A percentile compares a stretch with the other conserved stretches of the same genome.
phyloP scores from a whole-genome alignment of 2,797 vertebrate species.

The Crax fasciolata region DNA sequence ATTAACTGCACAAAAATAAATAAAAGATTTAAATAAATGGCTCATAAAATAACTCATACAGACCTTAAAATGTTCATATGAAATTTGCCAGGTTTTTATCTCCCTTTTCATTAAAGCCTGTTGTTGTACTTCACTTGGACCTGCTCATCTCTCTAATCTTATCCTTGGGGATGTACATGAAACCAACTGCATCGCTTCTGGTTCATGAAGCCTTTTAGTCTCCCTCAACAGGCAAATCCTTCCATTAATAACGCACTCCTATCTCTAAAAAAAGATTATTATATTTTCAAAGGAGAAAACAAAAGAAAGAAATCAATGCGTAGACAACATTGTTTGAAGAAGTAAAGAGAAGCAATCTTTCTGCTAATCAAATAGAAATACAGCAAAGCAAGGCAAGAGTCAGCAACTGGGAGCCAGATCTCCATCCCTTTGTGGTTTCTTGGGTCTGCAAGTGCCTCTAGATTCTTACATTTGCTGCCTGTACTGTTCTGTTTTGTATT shows the following conservation, averaged over 20 bases:
- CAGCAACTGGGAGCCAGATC: neutral
- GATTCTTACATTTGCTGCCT: neutral
- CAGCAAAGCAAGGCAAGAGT: rapidly evolving
- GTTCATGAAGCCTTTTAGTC: neutral
- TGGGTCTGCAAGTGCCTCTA: neutral
- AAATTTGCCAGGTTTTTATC: neutral
- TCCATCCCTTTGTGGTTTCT: rapidly evolving
- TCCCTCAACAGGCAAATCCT: neutral
- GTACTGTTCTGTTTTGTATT: neutral
- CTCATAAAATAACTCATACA: neutral
- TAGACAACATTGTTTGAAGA: neutral
- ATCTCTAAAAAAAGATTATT: neutral
- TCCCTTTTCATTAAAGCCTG: neutral
- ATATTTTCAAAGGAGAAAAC: neutral
- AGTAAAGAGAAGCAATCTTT: neutral
- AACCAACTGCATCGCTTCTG: neutral
- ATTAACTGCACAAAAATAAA: rapidly evolving
- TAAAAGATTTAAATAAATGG: neutral
- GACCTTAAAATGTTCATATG: neutral
- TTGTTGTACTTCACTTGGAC: conserved; percentile 2
- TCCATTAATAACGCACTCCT: neutral
- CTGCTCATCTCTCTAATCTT: neutral
- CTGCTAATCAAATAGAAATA: neutral
- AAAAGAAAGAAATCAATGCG: neutral
- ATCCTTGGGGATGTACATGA: neutral